A percentile compares a stretch with the other conserved stretches of the same genome.
These are phyloP conservation scores for Semicossyphus pulcher DNA, from an alignment of 2,113 vertebrate species.

Conservation along the genomic window DNA sequence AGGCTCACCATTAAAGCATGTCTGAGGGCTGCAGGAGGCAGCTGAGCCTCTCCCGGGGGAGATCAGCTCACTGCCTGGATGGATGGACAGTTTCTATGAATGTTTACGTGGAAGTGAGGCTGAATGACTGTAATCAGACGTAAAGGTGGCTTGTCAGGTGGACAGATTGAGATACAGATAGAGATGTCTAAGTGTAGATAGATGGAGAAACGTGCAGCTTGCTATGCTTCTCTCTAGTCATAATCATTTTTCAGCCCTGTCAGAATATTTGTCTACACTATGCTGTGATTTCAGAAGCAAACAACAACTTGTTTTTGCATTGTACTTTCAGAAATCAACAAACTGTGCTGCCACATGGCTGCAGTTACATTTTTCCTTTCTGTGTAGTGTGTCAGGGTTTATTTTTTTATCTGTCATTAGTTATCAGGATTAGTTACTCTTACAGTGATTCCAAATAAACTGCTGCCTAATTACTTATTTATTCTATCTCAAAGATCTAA, in stretches of 20 bases:
- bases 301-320: background rate
- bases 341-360: background rate
- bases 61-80: constrained; percentile 43
- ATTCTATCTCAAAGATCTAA: too few species aligned
- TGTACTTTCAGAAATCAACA: constrained; percentile 6
- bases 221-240: background rate
- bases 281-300: background rate
- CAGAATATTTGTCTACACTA: constrained; percentile 15
- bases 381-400: background rate
- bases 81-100: constrained; percentile 46
- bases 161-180: background rate
- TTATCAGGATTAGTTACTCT: too few species aligned
- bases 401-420: background rate
- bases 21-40: constrained; percentile 65
- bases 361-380: background rate
- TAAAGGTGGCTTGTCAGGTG: constrained; percentile 12
- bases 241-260: constrained; percentile 9
- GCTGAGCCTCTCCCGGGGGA: constrained; percentile 74
- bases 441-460: too few species aligned
- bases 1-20: constrained; percentile 66
- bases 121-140: constrained; percentile 16
- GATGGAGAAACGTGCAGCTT: background rate
- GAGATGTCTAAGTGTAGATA: constrained; percentile 7
- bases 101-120: constrained; percentile 44
- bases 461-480: background rate